Evolutionary conservation across 2,888 invertebrate genomes (phyloP), one percentile per base, ranked within the genome.

Genomic region (Pyrrhopygopsis socrates): DNA sequence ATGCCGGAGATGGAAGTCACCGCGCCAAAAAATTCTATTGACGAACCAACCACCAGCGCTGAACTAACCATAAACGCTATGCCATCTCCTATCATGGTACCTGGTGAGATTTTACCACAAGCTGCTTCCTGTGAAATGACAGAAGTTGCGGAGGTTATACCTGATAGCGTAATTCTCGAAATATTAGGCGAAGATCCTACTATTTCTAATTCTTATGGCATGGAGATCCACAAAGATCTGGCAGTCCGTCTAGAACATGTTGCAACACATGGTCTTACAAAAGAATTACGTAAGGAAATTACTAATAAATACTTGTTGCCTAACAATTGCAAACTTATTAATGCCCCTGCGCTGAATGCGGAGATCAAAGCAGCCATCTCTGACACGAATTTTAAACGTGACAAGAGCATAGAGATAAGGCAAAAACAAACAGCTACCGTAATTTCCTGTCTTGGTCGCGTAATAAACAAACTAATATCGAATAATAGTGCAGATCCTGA

Each of bases 401-500:
- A 94, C 58, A 90, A 87, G 22, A 88, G 45, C 0, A 91, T 93
- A 9, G 90, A 91, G 50, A 6, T n/a, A 4, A 90, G 82, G 84
- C 94, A 94, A 83, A 92, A 87, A 54, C 92, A 91, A 30, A 6
- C 92, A 2, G 81, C 89, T 11, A 41, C 75, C 1, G 92, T 91
- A 9, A 88, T 93, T 1, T 58, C 92, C 0, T 81, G 88, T 30
- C 27, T 92, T 11, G 11, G 34, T 34, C 34, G 34, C 34, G 34
- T 34, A 34, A 34, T 34, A 8, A 34, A 34, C 11, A 34, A 34
- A 34, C 34, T 5, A 34, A 34, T 34, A 8, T 5, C 5, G 13
- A 78, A 73, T 65, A 50, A 50, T n/a, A 63, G 50, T 24, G 9
- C 60, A 63, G 30, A 50, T n/a, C 50, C 50, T 20, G 50, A 50